Evolutionary conservation across 2,888 invertebrate species (phyloP), one percentile per base, ranked within the genome.

Genomic region (Andrena fulva): DNA sequence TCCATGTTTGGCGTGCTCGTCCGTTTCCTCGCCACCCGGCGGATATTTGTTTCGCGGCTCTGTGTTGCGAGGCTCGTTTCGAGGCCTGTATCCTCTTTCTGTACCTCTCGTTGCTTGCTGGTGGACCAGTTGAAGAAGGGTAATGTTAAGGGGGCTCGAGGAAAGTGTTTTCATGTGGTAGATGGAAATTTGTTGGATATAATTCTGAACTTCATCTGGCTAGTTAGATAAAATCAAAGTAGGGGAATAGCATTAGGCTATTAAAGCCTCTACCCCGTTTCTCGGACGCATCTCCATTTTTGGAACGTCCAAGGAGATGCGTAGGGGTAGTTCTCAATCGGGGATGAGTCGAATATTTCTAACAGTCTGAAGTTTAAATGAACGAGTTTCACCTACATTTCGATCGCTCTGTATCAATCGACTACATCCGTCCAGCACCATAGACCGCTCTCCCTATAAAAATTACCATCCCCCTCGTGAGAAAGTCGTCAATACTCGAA

Each of bases 1-100:
- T 52, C 68, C 67, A 75, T 76, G 42, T 52, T 69, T 63, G 62
- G 27, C 52, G 20, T 29, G 62, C 70, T 56, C 54, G 68, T 67
- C 54, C 63, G 70, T 80, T 77, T 71, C 76, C 62, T 66, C 74
- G 63, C 54, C 74, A 75, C 68, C 73, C 77, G 77, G 50, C 77
- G 80, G 77, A 80, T 77, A 70, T 77, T 80, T 71, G 70, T 71
- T 63, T 66, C 78, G 66, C 12, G 54, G 31, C 48, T n/a, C 31
- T 33, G 6, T 35, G 48, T 60, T 42, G 35, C 56, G 64, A 66
- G 29, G 35, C 64, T 80, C 50, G 50, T 60, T 70, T 59, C 16
- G 59, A 27, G 56, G 5, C 59, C 16, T 42, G 8, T 52, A 52
- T 52, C 20, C 52, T 52, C 52, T 20, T 52, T 52, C 20, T 20